Percentiles rank a stretch among this genome's conserved stretches.
Evolutionary conservation across 2,113 vertebrate genomes (phyloP).

Genomic region (Peromyscus maniculatus): DNA sequence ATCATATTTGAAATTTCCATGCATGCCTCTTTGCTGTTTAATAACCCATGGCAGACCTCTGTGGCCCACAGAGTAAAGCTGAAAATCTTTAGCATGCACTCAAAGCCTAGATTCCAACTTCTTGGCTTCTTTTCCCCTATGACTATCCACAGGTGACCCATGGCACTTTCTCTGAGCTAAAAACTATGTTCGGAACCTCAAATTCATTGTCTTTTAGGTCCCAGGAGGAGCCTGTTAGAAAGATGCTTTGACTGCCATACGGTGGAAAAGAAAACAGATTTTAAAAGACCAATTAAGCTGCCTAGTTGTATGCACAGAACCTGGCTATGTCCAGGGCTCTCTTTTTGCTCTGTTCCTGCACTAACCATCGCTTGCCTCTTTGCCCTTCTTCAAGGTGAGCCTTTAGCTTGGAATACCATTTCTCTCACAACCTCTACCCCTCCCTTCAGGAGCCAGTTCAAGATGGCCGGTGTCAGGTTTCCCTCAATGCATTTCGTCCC

Average conservation of each 20-base stretch:
- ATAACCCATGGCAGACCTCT: not conserved
- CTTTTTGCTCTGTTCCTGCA: fast-evolving
- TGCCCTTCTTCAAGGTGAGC: not conserved
- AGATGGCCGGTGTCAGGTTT: not conserved
- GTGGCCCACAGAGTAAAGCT: not conserved
- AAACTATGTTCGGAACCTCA: not conserved
- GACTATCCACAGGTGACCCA: not conserved
- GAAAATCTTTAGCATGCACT: not conserved
- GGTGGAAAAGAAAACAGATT: not conserved
- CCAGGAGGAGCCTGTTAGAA: not conserved
- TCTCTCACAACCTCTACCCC: not conserved
- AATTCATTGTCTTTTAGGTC: not conserved
- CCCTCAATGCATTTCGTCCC: not conserved
- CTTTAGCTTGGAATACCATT: not conserved
- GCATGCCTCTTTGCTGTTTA: not conserved
- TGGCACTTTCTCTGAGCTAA: not conserved
- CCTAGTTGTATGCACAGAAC: fast-evolving
- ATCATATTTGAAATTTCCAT: not conserved
- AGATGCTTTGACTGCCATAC: not conserved
- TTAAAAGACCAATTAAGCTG: not conserved
- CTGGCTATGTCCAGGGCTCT: not conserved
- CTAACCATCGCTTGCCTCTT: fast-evolving
- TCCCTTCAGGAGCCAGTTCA: not conserved
- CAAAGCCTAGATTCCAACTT: not conserved
- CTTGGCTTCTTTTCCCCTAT: not conserved